These are phyloP conservation scores for Fopius arisanus DNA, from an alignment of 1,140 invertebrate species.

Conservation along the genomic window DNA sequence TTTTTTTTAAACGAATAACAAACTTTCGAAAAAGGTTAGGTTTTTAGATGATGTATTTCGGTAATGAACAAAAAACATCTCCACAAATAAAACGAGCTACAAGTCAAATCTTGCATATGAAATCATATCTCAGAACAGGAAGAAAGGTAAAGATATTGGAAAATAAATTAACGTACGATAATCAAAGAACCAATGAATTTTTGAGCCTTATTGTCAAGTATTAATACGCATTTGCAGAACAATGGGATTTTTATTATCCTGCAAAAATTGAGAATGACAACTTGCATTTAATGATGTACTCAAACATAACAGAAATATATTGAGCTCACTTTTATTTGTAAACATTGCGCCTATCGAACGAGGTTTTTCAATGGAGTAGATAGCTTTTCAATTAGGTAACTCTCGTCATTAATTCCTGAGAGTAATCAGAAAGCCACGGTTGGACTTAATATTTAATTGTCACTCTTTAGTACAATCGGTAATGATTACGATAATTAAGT, in stretches of 20 bases:
- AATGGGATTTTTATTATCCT: neutral
- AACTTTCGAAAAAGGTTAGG: neutral
- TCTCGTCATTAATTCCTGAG: constrained; percentile 1
- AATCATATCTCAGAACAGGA: constrained; percentile 4
- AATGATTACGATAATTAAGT: neutral
- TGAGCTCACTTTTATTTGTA: neutral
- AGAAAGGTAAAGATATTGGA: neutral
- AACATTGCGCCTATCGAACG: neutral
- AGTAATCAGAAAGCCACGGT: neutral
- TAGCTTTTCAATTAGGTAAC: constrained; percentile 1
- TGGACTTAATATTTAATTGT: constrained; percentile 5
- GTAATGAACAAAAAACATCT: neutral
- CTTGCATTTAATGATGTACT: neutral
- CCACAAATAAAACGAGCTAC: neutral
- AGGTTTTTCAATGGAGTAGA: neutral
- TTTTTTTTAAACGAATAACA: neutral
- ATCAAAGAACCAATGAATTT: constrained; percentile 21
- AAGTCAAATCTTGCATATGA: constrained; percentile 17
- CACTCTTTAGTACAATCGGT: neutral
- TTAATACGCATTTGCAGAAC: neutral
- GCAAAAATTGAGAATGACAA: neutral
- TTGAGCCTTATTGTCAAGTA: constrained; percentile 15
- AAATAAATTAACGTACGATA: constrained; percentile 15
- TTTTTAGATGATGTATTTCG: neutral
- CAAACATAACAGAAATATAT: neutral